Base-by-base conservation (phyloP, 23 tunicate genomes). In the Trididemnum clinides region DNA sequence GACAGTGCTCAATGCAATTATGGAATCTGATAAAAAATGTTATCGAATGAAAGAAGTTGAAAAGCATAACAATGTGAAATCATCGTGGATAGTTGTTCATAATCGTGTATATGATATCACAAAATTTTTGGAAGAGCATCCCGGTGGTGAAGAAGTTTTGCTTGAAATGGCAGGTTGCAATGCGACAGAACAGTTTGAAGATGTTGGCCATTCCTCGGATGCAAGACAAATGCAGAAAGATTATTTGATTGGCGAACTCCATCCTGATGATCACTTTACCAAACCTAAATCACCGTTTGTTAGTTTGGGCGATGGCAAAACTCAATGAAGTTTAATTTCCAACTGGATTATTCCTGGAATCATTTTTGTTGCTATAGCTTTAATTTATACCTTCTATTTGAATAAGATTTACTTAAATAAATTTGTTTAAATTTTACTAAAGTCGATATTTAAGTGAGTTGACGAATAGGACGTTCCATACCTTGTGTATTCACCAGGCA, bases 61-160 rank as follows among this genome's bases (percentile, higher is more conserved):
- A 34, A 65, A 91, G 33, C 93, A 96, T 79, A 88, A 82, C 72
- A 71, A 71, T 74, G 82, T 88, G 0, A 91, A 96, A 76, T 81
- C 87, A 0, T 64, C 97, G 3, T 96, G 99, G 99, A 66, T 88
- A 7, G 82, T 96, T 34, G 77, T 96, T 51, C 93, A 96, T 57
- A 96, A 96, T 64, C 88, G 88, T 75, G 90, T 95, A 25, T 95
- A 95, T 86, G 99, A 95, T 51, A 84, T 95, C 54, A 90, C 96
- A 33, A 90, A 90, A 39, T 96, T 96, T 88, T 69, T 96, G 29
- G 98, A 93, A 84, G 98, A 93, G 92, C 99, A 96, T 84, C 99
- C 99, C 58, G 99, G 99, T 35, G 99, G 99, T 0, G 99, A 96
- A 83, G 99, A 96, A 88, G 96, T 96, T 57, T 82, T 96, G 7